Percentiles rank a stretch among this genome's conserved stretches.
Evolutionary conservation across 2,113 vertebrate genomes (phyloP).

Genomic region (Paracanthobrama guichenoti): DNA sequence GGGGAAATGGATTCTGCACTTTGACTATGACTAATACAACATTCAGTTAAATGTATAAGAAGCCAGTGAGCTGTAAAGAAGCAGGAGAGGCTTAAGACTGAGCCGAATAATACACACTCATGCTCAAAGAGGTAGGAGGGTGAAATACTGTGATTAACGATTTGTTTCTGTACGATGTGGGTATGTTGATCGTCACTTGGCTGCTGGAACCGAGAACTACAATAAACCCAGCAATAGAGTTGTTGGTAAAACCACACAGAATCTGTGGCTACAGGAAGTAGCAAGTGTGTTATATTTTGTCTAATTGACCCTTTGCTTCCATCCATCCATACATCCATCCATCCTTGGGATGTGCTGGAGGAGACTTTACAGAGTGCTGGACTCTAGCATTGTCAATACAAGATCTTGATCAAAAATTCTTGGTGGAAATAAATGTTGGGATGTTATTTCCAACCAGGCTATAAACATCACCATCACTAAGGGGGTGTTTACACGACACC

Average conservation of each 20-base stretch:
- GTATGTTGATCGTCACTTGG: conserved; percentile 27
- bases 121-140: conserved; percentile 28
- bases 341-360: too few species aligned
- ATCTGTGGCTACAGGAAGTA: too few species aligned
- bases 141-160: conserved; percentile 26
- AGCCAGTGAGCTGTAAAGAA: conserved; percentile 59
- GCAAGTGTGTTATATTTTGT: too few species aligned
- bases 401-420: too few species aligned
- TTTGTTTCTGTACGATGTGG: background rate
- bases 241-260: background rate
- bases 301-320: too few species aligned
- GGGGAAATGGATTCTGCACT: conserved; percentile 52
- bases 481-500: too few species aligned
- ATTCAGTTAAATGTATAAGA: conserved; percentile 66
- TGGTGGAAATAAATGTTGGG: too few species aligned
- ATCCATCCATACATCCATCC: too few species aligned
- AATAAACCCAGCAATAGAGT: background rate
- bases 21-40: conserved; percentile 62
- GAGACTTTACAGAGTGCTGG: too few species aligned
- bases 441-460: too few species aligned
- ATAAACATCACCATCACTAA: too few species aligned
- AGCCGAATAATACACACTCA: conserved; percentile 49
- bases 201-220: background rate
- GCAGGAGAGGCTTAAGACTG: conserved; percentile 52
- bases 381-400: too few species aligned